phyloP scores from a whole-genome alignment of 2,888 invertebrate genomes.

The Strigamia maritima region DNA sequence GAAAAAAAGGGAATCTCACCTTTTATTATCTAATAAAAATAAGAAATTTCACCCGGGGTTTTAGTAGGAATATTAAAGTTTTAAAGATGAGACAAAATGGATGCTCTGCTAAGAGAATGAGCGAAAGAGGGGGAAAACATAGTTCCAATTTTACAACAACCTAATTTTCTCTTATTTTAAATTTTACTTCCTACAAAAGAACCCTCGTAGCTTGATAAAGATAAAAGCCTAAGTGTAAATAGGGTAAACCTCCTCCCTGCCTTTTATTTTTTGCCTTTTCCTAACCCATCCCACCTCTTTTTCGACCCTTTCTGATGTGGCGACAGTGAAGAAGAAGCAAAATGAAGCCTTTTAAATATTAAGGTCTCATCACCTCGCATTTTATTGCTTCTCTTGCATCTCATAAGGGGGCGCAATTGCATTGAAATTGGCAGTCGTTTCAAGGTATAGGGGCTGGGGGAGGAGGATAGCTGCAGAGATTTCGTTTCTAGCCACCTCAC shows the following conservation, averaged over 20 bases:
- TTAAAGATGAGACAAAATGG: slow-evolving; percentile 33
- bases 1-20: slow-evolving; percentile 27
- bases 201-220: background rate
- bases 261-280: background rate
- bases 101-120: background rate
- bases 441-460: slow-evolving; percentile 3
- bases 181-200: background rate
- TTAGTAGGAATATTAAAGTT: slow-evolving; percentile 30
- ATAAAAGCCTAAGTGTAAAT: background rate
- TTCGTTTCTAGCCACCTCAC: background rate
- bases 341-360: slow-evolving; percentile 32
- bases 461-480: background rate
- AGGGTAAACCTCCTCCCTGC: background rate
- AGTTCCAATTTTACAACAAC: slow-evolving; percentile 2
- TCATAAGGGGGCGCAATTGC: slow-evolving; percentile 27
- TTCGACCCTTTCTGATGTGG: background rate
- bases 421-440: slow-evolving; percentile 34
- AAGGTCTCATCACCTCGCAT: slow-evolving; percentile 34
- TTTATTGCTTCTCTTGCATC: slow-evolving; percentile 34
- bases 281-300: background rate
- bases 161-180: slow-evolving; percentile 25
- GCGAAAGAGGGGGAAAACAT: background rate
- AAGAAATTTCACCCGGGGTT: slow-evolving; percentile 26
- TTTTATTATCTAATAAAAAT: slow-evolving; percentile 30
- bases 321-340: slow-evolving; percentile 32